Evolutionary conservation across 2,888 invertebrate species (phyloP).

Genomic region (Drosophila quasianomalipes): DNA sequence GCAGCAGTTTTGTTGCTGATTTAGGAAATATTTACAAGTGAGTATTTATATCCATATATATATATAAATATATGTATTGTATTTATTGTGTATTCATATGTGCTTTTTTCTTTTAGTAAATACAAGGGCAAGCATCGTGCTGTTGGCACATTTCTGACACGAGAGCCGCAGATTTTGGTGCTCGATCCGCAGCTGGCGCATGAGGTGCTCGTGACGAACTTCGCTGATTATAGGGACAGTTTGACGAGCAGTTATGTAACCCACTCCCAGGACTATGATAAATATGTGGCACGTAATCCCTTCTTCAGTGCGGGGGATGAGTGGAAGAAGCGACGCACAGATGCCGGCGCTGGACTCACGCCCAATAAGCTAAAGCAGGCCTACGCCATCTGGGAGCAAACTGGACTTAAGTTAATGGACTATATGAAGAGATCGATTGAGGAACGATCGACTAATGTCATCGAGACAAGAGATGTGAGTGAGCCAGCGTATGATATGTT

Average conservation of each 20-base stretch:
- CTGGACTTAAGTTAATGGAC: constrained; percentile 55
- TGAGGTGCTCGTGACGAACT: constrained; percentile 85
- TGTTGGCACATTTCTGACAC: constrained; percentile 84
- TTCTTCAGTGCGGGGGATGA: constrained; percentile 66
- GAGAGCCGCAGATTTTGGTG: constrained; percentile 83
- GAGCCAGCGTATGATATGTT: neutral
- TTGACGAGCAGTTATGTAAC: constrained; percentile 62
- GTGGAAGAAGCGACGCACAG: constrained; percentile 86
- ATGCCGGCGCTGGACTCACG: constrained; percentile 86
- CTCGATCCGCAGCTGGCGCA: constrained; percentile 84
- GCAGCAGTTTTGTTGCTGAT: constrained; percentile 50
- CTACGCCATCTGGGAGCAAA: constrained; percentile 70
- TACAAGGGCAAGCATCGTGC: constrained; percentile 78
- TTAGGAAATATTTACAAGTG: constrained; percentile 66
- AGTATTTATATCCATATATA: neutral
- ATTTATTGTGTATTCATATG: neutral
- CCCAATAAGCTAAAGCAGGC: constrained; percentile 84
- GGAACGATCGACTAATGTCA: constrained; percentile 34
- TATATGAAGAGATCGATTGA: constrained; percentile 46
- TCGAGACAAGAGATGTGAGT: constrained; percentile 79
- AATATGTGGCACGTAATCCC: constrained; percentile 56
- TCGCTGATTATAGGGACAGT: constrained; percentile 82
- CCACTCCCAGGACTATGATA: constrained; percentile 55
- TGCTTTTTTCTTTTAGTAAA: constrained; percentile 51
- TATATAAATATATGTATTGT: neutral